phyloP scores from a whole-genome alignment of 2,113 vertebrate genomes.

The Pardalotus punctatus region DNA sequence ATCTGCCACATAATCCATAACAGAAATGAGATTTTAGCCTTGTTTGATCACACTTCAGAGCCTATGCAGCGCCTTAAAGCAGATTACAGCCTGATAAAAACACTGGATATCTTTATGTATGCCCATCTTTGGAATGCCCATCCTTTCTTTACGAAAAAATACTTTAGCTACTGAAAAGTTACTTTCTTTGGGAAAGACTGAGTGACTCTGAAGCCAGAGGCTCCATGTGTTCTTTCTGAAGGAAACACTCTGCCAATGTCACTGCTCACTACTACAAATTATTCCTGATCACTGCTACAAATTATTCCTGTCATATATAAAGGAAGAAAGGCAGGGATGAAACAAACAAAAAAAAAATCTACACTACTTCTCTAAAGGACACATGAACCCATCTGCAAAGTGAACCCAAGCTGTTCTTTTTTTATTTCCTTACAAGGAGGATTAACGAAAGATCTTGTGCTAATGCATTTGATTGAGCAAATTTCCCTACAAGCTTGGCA shows the following conservation, averaged over 20 bases:
- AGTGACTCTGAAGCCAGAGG: not conserved
- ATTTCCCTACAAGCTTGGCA: not conserved
- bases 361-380: not conserved
- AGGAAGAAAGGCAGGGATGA: not conserved
- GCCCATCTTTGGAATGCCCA: rapidly evolving
- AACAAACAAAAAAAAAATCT: not conserved
- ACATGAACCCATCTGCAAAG: not conserved
- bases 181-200: not conserved
- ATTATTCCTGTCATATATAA: not conserved
- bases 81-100: not conserved
- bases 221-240: not conserved
- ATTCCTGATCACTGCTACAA: not conserved
- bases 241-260: not conserved
- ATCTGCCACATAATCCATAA: not conserved
- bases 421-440: not conserved
- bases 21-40: not conserved
- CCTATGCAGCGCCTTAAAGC: not conserved
- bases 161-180: not conserved
- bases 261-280: not conserved
- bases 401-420: not conserved
- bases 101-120: not conserved
- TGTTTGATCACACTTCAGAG: not conserved
- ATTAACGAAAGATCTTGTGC: not conserved
- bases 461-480: not conserved
- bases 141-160: rapidly evolving